These are phyloP conservation scores for Noctua janthina DNA, from an alignment of 2,888 invertebrate species.

Conservation along the genomic window DNA sequence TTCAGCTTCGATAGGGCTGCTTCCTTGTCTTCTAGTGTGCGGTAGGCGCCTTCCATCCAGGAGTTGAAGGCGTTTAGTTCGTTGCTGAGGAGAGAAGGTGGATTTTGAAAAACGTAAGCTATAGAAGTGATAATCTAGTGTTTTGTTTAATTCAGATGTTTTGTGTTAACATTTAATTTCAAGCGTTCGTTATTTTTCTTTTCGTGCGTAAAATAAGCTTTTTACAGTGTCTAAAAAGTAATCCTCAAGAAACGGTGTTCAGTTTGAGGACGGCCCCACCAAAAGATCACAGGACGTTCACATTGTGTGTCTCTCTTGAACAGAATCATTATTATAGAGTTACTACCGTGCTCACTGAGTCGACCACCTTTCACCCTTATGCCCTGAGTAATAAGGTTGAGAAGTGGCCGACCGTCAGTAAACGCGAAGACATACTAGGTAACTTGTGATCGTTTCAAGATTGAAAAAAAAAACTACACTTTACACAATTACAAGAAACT, in stretches of 20 bases:
- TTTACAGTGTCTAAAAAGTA: neutral
- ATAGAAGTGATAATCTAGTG: neutral
- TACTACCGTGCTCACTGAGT: too few relatives aligned
- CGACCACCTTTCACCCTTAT: too few relatives aligned
- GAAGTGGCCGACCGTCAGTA: too few relatives aligned
- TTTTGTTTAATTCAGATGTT: neutral
- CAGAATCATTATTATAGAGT: neutral
- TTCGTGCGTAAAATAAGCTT: neutral
- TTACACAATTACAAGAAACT: neutral
- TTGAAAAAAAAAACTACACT: neutral
- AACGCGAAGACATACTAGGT: neutral
- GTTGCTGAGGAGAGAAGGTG: constrained; percentile 85
- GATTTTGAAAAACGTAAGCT: neutral
- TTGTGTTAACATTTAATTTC: neutral
- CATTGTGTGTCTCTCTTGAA: neutral
- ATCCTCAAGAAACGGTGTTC: neutral
- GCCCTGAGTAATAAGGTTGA: too few relatives aligned
- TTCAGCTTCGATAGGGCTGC: constrained; percentile 94
- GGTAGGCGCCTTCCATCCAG: constrained; percentile 96
- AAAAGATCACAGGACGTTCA: neutral
- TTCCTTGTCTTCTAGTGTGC: constrained; percentile 96
- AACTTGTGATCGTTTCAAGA: neutral
- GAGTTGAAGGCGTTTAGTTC: constrained; percentile 95
- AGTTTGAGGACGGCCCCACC: neutral
- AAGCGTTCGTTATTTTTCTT: too few relatives aligned